Base-by-base conservation (phyloP, 2,888 invertebrate genomes). In the Gymnocheta viridis region DNA sequence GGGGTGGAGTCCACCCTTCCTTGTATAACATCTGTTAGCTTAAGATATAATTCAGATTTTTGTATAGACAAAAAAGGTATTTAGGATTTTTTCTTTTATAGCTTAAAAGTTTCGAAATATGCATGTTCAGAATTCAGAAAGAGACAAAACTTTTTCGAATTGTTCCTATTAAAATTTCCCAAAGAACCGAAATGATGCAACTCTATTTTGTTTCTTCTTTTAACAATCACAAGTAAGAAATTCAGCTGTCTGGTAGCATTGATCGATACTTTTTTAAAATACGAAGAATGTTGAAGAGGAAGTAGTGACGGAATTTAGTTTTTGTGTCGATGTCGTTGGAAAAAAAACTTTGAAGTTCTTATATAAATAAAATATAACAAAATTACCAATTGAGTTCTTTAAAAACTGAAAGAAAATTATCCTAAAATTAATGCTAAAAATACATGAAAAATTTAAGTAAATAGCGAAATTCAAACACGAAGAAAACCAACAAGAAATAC, bases 311-410 rank as follows among this genome's bases (percentile, higher is more conserved):
- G 70, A 76, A 76, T 76, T 80, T 76, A 58, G 19, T 29, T 82
- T 76, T 74, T 60, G 22, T 51, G 27, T 78, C 35, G 58, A 54
- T 44, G 90, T 90, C 90, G 14, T 41, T 85, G 88, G 82, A 88
- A 87, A 70, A 87, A 58, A 27, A 9, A 10, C 19, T 32, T 29
- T 41, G 27, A 6, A 24, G 27, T 12, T 22, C 10, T 27, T 67
- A 32, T 24, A 12, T 56, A 2, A 35, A 38, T 35, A 47, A 44
- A 35, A 35, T 14, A 67, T 9, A 44, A 35, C 17, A 47, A 62
- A 54, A 58, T 77, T 79, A 35, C 1, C 17, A 24, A 10, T 54
- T 51, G 1, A 22, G 14, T 19, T 35, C 14, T 7, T 32, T 54
- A 44, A 44, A 44, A 47, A 7, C 4, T 12, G 4, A 14, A 70